Conservation (phyloP, 2,797 vertebrate genomes). For the Bradypodion ventrale region DNA sequence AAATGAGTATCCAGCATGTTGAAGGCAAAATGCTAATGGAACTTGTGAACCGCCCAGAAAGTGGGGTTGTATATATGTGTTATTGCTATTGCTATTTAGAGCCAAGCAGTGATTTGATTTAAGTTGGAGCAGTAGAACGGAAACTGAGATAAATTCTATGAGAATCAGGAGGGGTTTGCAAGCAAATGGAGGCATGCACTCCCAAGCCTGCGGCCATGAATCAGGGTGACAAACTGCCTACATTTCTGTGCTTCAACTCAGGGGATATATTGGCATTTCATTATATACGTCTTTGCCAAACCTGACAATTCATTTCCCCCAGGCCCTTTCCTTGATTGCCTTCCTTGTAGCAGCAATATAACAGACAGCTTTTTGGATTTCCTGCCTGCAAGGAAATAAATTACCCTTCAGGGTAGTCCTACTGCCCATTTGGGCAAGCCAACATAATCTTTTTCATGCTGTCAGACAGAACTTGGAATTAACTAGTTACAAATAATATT, state of each 20-base stretch:
- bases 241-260: constrained; percentile 22
- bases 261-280: constrained; percentile 21
- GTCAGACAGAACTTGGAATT: neutral
- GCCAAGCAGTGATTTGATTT: neutral
- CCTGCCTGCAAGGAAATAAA: constrained; percentile 16
- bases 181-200: neutral
- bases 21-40: no score
- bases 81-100: no score
- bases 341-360: constrained; percentile 26
- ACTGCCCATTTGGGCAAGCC: neutral
- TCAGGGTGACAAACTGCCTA: neutral
- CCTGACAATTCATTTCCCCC: constrained; percentile 36
- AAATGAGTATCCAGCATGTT: no score
- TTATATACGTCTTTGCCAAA: constrained; percentile 27
- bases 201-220: neutral
- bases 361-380: constrained; percentile 8
- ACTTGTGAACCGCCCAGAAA: no score
- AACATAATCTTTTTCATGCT: neutral
- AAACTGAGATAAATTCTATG: constrained; percentile 22
- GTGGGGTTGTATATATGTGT: no score
- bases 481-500: neutral
- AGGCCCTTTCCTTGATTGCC: constrained; percentile 23
- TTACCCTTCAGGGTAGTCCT: neutral
- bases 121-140: neutral
- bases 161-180: neutral